Evolutionary conservation across 1,140 invertebrate species (phyloP).

Genomic region (Hirudo medicinalis): DNA sequence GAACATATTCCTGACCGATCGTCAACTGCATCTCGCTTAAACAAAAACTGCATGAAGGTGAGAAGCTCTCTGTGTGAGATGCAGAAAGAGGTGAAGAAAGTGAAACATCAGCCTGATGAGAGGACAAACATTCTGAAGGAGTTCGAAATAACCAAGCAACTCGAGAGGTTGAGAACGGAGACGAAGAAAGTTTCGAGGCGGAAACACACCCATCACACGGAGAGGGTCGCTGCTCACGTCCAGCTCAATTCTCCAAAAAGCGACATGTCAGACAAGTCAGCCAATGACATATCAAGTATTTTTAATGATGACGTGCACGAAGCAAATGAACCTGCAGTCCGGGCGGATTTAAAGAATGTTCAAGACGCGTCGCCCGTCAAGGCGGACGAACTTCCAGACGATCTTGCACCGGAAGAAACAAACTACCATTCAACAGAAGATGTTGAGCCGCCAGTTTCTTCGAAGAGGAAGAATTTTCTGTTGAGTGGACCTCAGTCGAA

Average conservation of each 20-base stretch:
- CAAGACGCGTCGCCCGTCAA: not conserved
- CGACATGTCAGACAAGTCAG: not conserved
- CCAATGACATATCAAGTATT: conserved; percentile 2
- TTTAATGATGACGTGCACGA: not conserved
- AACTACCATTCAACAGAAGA: not conserved
- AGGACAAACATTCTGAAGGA: conserved; percentile 1
- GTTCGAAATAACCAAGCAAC: conserved; percentile 9
- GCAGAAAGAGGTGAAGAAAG: not conserved
- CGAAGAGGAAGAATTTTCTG: not conserved
- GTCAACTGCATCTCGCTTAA: not conserved
- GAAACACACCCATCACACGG: not conserved
- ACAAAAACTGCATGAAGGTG: not conserved
- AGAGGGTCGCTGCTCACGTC: not conserved
- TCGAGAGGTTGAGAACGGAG: conserved; percentile 1
- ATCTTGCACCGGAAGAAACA: not conserved
- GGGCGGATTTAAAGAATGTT: not conserved
- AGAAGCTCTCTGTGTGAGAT: not conserved
- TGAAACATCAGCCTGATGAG: not conserved
- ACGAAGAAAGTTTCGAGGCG: not conserved
- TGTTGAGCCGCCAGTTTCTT: not conserved
- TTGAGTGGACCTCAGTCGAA: not conserved
- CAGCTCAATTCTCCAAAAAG: not conserved
- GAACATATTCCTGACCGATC: not conserved
- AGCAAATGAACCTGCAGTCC: not conserved
- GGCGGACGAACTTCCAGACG: not conserved